Evolutionary conservation across 2,888 invertebrate species (phyloP).

Genomic region (Drosophila phalerata): DNA sequence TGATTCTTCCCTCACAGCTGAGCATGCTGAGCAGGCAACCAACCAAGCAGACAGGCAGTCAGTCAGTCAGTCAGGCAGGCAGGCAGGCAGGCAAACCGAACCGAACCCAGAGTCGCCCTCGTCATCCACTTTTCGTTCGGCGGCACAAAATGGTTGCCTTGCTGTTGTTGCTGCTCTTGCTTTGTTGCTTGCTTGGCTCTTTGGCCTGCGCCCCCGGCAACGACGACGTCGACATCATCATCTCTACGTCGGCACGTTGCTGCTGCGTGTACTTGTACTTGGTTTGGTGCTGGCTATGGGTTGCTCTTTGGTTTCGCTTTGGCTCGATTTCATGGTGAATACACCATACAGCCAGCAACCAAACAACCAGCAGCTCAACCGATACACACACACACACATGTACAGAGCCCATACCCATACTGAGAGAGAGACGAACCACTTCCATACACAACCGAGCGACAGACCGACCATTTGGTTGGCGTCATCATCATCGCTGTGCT

Average conservation of each 20-base stretch:
- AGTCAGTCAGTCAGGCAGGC: slow-evolving; percentile 20
- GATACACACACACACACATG: slow-evolving; percentile 42
- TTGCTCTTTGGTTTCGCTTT: slow-evolving; percentile 73
- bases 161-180: not conserved
- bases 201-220: slow-evolving; percentile 77
- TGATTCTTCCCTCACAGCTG: slow-evolving; percentile 61
- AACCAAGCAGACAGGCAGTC: slow-evolving; percentile 7
- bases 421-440: slow-evolving; percentile 13
- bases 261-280: slow-evolving; percentile 61
- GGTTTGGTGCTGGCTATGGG: slow-evolving; percentile 51
- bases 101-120: slow-evolving; percentile 45
- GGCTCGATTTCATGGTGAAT: slow-evolving; percentile 80
- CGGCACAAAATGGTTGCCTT: slow-evolving; percentile 71
- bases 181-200: slow-evolving; percentile 35
- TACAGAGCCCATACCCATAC: slow-evolving; percentile 2
- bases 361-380: slow-evolving; percentile 47
- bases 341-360: slow-evolving; percentile 33
- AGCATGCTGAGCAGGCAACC: slow-evolving; percentile 26
- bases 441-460: slow-evolving; percentile 21
- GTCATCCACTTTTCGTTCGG: slow-evolving; percentile 58
- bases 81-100: slow-evolving; percentile 12
- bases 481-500: slow-evolving; percentile 67
- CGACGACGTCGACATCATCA: slow-evolving; percentile 57
- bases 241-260: slow-evolving; percentile 56
- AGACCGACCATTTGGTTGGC: slow-evolving; percentile 67